phyloP scores from a whole-genome alignment of 2,113 vertebrate genomes.

The Chloebia gouldiae region DNA sequence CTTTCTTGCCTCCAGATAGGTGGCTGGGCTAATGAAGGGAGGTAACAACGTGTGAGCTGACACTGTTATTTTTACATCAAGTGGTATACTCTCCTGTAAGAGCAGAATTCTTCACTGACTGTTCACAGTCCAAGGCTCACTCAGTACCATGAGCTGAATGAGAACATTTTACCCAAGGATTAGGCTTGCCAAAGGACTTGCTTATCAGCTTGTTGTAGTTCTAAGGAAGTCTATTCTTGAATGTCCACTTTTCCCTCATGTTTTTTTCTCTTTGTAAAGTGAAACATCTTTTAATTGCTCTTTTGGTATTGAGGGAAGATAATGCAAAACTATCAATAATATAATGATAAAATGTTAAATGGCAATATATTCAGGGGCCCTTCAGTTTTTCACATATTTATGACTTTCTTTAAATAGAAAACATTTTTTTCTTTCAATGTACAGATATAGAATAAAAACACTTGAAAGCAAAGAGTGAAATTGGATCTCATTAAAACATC shows the following conservation, averaged over 20 bases:
- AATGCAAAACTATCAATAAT: not conserved
- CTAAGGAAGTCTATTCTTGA: not conserved
- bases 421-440: not conserved
- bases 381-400: not conserved
- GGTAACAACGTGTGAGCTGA: not conserved
- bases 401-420: not conserved
- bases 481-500: slow-evolving; percentile 10
- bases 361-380: not conserved
- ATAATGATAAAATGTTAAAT: not conserved
- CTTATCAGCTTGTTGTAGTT: not conserved
- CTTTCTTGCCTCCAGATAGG: not conserved
- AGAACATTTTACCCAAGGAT: not conserved
- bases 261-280: not conserved
- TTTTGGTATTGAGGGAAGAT: not conserved
- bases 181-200: not conserved
- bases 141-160: not conserved
- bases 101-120: not conserved
- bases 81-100: not conserved
- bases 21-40: not conserved
- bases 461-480: slow-evolving; percentile 31
- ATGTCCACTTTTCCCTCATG: not conserved
- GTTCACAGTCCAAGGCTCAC: not conserved
- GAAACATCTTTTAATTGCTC: not conserved
- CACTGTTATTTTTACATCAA: not conserved
- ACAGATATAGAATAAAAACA: slow-evolving; percentile 13